Conservation (phyloP, 2,113 vertebrate genomes). For the Haemorhous mexicanus region DNA sequence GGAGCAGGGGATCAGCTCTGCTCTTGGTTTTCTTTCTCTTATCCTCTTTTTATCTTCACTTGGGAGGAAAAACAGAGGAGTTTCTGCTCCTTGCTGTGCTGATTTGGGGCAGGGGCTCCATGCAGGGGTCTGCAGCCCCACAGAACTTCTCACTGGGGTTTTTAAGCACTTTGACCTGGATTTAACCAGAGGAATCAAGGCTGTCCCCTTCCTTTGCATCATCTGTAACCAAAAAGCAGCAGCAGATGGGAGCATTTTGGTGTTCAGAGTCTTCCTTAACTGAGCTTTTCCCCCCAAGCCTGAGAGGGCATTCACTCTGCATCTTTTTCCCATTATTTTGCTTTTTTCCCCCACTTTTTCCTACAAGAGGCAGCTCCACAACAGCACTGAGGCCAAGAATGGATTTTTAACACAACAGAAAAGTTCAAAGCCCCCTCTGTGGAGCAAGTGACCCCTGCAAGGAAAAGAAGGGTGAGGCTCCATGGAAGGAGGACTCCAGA, state of each 20-base stretch:
- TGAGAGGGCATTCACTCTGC: not conserved
- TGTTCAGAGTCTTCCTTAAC: not conserved
- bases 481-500: not conserved
- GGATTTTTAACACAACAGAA: not conserved
- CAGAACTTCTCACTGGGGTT: not conserved
- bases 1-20: not conserved
- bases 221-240: not conserved
- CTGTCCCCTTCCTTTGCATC: not conserved
- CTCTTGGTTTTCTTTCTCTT: not conserved
- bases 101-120: not conserved
- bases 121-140: not conserved
- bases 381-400: not conserved
- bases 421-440: not conserved
- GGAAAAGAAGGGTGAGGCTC: not conserved
- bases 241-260: not conserved
- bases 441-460: not conserved
- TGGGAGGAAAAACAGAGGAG: not conserved
- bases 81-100: not conserved
- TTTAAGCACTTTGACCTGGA: not conserved
- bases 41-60: not conserved
- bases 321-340: not conserved
- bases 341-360: not conserved
- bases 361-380: not conserved
- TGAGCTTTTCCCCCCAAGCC: not conserved
- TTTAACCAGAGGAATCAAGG: not conserved